Conservation (phyloP, 2,113 vertebrate genomes). For the Typhlomys cinereus region DNA sequence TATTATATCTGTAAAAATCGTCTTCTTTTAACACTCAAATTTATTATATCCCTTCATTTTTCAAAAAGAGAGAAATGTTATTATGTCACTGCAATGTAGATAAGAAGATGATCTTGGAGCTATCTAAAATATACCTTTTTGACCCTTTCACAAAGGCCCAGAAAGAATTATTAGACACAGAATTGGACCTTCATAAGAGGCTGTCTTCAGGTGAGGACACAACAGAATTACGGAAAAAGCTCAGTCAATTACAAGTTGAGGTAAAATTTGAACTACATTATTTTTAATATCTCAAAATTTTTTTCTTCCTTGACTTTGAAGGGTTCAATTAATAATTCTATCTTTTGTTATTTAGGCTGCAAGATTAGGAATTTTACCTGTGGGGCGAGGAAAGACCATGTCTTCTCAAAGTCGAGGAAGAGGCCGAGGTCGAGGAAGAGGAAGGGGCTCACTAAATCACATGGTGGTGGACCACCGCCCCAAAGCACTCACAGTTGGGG, state of each 20-base stretch:
- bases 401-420: conserved; percentile 85
- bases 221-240: conserved; percentile 95
- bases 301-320: conserved; percentile 14
- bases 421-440: conserved; percentile 90
- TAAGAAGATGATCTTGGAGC: conserved; percentile 37
- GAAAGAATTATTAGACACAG: conserved; percentile 96
- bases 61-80: not conserved
- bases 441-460: conserved; percentile 90
- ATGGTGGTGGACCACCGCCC: conserved; percentile 98
- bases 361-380: conserved; percentile 92
- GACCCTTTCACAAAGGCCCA: conserved; percentile 88
- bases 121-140: conserved; percentile 31
- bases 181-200: conserved; percentile 97
- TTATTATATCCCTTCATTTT: conserved; percentile 26
- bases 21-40: not conserved
- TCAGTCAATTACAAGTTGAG: conserved; percentile 95
- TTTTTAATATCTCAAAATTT: conserved; percentile 36
- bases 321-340: not conserved
- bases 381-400: conserved; percentile 89
- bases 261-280: conserved; percentile 79
- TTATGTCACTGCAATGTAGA: not conserved
- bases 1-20: not conserved
- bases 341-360: conserved; percentile 88
- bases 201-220: conserved; percentile 97
- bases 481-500: conserved; percentile 91